These are phyloP conservation scores for Rhogogaster chlorosoma DNA, from an alignment of 2,888 invertebrate species.

Conservation along the genomic window DNA sequence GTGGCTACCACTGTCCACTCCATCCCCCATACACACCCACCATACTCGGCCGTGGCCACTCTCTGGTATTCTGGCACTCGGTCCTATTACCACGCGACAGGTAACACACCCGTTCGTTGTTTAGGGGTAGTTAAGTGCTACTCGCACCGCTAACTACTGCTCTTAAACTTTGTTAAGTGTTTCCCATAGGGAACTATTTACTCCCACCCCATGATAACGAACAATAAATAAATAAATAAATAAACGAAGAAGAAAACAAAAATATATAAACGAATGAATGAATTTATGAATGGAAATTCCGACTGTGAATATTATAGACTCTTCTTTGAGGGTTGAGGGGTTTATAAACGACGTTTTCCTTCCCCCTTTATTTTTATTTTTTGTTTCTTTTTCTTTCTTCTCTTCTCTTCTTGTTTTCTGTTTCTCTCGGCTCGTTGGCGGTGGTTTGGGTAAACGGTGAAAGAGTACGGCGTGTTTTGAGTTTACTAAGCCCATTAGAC, in stretches of 20 bases:
- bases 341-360: background rate
- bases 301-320: background rate
- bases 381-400: background rate
- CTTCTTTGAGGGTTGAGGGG: background rate
- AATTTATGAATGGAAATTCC: background rate
- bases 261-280: background rate
- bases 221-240: background rate
- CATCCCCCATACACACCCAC: background rate
- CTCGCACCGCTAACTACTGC: slow-evolving; percentile 37
- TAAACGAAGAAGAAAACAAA: too few species aligned
- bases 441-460: background rate
- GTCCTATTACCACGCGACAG: slow-evolving; percentile 45
- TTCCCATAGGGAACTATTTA: slow-evolving; percentile 43
- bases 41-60: background rate
- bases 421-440: background rate
- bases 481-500: slow-evolving; percentile 44
- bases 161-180: slow-evolving; percentile 47
- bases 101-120: slow-evolving; percentile 58
- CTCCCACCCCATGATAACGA: background rate
- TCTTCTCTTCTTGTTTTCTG: background rate
- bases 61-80: slow-evolving; percentile 28
- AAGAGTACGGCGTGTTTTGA: slow-evolving; percentile 32
- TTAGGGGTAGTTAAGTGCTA: slow-evolving; percentile 57
- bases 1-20: background rate
- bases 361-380: background rate